Base-by-base conservation (phyloP, 2,888 invertebrate species). In the Craniophora ligustri region DNA sequence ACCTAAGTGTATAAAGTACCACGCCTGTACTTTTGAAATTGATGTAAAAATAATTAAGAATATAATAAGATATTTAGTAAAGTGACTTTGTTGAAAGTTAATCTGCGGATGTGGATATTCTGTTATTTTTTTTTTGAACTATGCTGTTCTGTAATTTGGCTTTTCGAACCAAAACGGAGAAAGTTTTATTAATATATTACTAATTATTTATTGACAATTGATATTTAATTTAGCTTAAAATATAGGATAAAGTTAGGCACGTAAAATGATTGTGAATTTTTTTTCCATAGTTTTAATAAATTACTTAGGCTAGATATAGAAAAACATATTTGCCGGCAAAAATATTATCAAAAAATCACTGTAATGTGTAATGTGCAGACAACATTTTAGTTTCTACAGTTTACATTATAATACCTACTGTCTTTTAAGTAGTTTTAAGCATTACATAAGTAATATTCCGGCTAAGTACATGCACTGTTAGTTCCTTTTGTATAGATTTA, bases 201-300 rank as follows among this genome's bases (percentile, higher is more conserved):
- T 89, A 92, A 90, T 92, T 92, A 92, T 92, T 92, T 91, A 92
- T 92, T 92, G 79, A 88, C 82, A 81, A 79, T 79, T 78, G 76
- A 83, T 89, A 88, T 88, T 90, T 89, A 88, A 87, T 79, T 73
- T 85, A 83, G 68, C 56, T 53, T 69, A 68, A 69, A 55, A 31
- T 15, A 82, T 85, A 84, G 77, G 46, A 69, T 77, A 70, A 72
- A 64, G 82, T 79, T 77, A 53, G 67, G 58, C 59, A 83, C 76
- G 66, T 85, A 81, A 77, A 81, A 13, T 68, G 23, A 64, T 58
- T 86, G 86, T 86, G 87, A 89, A 79, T 82, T 58, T 92, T 58
- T 92, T 73, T 92, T 90, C 91, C 91, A 91, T 92, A 91, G 86
- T 62, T 71, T 81, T 80, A 82, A 76, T 78, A 72, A 26, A 71